A percentile compares a stretch with the other conserved stretches of the same genome.
phyloP scores from a whole-genome alignment of 2,797 vertebrate species.

The Myotis vivesi region DNA sequence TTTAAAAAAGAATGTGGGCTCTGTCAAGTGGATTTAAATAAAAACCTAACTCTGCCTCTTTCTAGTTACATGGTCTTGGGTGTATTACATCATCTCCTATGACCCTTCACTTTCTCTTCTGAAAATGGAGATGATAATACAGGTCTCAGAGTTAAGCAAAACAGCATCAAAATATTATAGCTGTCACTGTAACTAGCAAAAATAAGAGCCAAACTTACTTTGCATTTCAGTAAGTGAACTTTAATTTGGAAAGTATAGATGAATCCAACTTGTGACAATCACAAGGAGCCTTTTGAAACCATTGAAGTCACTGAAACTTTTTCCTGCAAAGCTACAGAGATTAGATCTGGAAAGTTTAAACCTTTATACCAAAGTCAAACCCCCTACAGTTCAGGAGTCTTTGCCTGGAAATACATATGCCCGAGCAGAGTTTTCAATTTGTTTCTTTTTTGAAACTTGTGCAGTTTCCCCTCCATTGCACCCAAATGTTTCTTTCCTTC shows the following conservation, averaged over 20 bases:
- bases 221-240: constrained; percentile 16
- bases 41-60: background rate
- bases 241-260: constrained; percentile 43
- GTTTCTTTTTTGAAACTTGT: constrained; percentile 61
- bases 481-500: constrained; percentile 55
- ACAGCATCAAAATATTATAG: background rate
- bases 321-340: constrained; percentile 43
- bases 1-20: background rate
- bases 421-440: constrained; percentile 58
- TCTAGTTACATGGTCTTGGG: background rate
- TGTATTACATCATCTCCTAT: background rate
- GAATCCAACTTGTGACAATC: background rate
- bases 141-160: background rate
- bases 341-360: constrained; percentile 51
- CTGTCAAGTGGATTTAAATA: background rate
- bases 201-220: background rate
- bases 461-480: constrained; percentile 52
- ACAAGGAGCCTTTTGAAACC: background rate
- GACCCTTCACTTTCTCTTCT: background rate
- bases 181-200: background rate
- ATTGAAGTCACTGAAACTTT: background rate
- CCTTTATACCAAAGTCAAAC: constrained; percentile 24
- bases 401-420: constrained; percentile 44
- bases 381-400: constrained; percentile 2
- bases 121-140: background rate